phyloP scores from a whole-genome alignment of 2,888 invertebrate species.

The Netelia fuscicornis region DNA sequence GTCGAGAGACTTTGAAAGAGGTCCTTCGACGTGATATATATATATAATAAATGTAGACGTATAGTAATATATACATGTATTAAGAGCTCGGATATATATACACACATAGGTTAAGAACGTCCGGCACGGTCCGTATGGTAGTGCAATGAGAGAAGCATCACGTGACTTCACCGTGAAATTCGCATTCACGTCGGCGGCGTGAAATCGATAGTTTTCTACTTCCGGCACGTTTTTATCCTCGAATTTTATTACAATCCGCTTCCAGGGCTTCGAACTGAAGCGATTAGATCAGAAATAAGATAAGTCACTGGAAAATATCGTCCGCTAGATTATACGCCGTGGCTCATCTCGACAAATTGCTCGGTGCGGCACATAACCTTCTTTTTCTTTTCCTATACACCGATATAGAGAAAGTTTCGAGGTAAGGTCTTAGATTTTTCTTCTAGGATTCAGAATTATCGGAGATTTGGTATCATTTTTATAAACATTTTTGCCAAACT shows the following conservation, averaged over 20 bases:
- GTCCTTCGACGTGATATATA: constrained; percentile 5
- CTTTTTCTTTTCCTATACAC: not conserved
- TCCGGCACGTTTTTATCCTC: constrained; percentile 18
- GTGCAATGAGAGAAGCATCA: constrained; percentile 8
- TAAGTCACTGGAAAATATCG: constrained; percentile 27
- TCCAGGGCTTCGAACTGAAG: not conserved
- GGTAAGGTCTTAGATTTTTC: not conserved
- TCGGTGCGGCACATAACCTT: not conserved
- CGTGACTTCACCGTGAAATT: constrained; percentile 41
- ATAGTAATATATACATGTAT: not conserved
- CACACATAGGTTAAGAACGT: not conserved
- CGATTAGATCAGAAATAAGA: constrained; percentile 40
- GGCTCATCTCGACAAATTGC: constrained; percentile 27
- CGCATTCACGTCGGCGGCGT: constrained; percentile 31
- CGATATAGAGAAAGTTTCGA: not conserved
- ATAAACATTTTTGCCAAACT: not conserved
- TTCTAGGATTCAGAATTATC: not conserved
- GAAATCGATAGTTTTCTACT: constrained; percentile 57
- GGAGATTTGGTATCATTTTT: not conserved
- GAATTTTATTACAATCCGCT: constrained; percentile 5
- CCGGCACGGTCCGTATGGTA: not conserved
- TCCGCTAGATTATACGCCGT: constrained; percentile 18
- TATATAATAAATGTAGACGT: not conserved
- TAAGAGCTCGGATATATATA: not conserved
- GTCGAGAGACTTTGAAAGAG: constrained; percentile 3